Base-by-base conservation (phyloP, 2,797 vertebrate species). In the Coranthus polyacanthus region DNA sequence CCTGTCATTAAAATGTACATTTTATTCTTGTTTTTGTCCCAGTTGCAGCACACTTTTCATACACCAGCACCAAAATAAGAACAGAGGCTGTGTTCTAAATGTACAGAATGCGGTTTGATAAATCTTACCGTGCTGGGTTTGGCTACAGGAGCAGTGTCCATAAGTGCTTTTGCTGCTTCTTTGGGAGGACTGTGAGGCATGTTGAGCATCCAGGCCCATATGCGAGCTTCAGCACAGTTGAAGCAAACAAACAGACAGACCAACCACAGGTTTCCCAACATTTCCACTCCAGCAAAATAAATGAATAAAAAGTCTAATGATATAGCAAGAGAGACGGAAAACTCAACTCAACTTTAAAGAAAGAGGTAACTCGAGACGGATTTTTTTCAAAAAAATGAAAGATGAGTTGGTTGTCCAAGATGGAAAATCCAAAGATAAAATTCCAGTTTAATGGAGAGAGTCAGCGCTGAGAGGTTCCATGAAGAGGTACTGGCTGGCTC, bases 201-300 rank as follows among this genome's bases (percentile, higher is more conserved):
- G 68, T 93, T 94, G 51, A 95, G 91, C 92, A 95, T 92, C 94
- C 94, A 95, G 69, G 93, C 94, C 94, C 94, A 95, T 26, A 95
- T 94, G 12, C 81, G 88, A 47, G 88, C 92, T 56, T 93, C 88
- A 0, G 83, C 68, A 12, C 46, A 68, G 13, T 82, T 68, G 52
- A 89, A 38, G 49, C 81, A 88, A 24, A 93, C 46, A 56, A 73
- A 87, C 49, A 93, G 24, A 17, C 67, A 87, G 32, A 93, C 16
- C 36, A 90, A 57, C 81, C 79, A 66, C 47, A 90, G 69, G 42
- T 74, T 87, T n/a, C 70, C 55, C 17, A 59, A 66, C 87, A 90
- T 92, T 69, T 91, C 75, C 46, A 56, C 39, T 29, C 6, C 2
- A 2, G 9, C 12, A 26, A 12, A 26, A 24, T 29, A 39, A 59